A percentile compares a stretch with the other conserved stretches of the same genome.
These are phyloP conservation scores for Leptinotarsa juncta DNA, from an alignment of 2,888 invertebrate species.

Conservation along the genomic window DNA sequence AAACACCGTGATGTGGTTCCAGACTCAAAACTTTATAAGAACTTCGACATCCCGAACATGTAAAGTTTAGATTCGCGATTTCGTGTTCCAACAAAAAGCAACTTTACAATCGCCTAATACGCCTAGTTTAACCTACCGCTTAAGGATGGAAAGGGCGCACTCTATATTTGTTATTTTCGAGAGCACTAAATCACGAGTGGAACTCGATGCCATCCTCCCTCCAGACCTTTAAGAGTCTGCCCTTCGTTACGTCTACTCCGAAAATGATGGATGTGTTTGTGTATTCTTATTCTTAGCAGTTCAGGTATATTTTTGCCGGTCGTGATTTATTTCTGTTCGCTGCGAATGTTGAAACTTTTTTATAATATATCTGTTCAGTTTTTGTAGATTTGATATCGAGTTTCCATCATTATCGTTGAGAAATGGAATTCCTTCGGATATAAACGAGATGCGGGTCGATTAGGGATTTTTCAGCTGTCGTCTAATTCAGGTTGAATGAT, in stretches of 20 bases:
- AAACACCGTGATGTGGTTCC: constrained; percentile 10
- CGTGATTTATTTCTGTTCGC: constrained; percentile 53
- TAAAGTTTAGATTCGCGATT: constrained; percentile 31
- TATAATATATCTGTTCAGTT: constrained; percentile 39
- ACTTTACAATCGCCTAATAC: constrained; percentile 36
- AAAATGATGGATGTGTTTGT: constrained; percentile 58
- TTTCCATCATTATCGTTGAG: constrained; percentile 36
- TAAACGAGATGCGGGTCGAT: constrained; percentile 1
- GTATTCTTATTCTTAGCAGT: constrained; percentile 55
- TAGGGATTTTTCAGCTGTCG: neutral
- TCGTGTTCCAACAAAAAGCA: constrained; percentile 26
- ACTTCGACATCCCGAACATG: constrained; percentile 31
- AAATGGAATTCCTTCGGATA: constrained; percentile 24
- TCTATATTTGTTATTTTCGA: constrained; percentile 39
- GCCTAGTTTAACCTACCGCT: constrained; percentile 34
- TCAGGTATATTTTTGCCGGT: constrained; percentile 53
- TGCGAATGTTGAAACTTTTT: constrained; percentile 53
- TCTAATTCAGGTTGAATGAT: neutral
- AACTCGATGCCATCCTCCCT: constrained; percentile 27
- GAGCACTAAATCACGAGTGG: constrained; percentile 36
- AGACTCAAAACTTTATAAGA: constrained; percentile 35
- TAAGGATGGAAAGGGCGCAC: constrained; percentile 29
- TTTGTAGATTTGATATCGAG: constrained; percentile 42
- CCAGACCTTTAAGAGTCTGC: constrained; percentile 52
- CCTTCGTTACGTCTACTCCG: constrained; percentile 50